These are phyloP conservation scores for Thaumatotibia leucotreta DNA, from an alignment of 1,140 invertebrate species.

Conservation along the genomic window DNA sequence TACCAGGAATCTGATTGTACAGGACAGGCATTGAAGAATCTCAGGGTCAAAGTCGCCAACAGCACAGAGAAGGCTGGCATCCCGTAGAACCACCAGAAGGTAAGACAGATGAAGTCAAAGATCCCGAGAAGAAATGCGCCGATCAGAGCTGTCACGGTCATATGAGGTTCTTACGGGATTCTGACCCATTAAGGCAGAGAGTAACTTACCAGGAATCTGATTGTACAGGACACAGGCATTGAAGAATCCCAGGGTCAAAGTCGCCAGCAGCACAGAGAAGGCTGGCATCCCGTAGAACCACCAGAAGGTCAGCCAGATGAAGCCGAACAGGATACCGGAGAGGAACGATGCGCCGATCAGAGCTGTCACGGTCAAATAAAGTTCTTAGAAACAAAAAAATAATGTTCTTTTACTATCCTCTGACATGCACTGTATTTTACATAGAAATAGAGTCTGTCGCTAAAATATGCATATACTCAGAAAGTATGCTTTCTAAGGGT, in stretches of 20 bases:
- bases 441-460: no score
- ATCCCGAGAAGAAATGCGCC: slow-evolving; percentile 58
- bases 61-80: slow-evolving; percentile 77
- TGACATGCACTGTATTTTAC: no score
- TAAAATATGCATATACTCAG: no score
- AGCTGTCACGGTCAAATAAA: no score
- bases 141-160: slow-evolving; percentile 44
- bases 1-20: slow-evolving; percentile 78
- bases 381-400: no score
- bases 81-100: slow-evolving; percentile 77
- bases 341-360: slow-evolving; percentile 48
- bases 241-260: slow-evolving; percentile 76
- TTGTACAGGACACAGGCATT: slow-evolving; percentile 77
- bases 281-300: slow-evolving; percentile 78
- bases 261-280: slow-evolving; percentile 76
- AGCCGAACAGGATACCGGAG: slow-evolving; percentile 71
- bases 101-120: slow-evolving; percentile 75
- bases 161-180: no score
- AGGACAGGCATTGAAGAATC: slow-evolving; percentile 78
- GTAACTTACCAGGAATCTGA: slow-evolving; percentile 77
- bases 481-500: no score
- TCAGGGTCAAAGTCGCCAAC: slow-evolving; percentile 74
- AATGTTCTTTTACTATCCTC: no score
- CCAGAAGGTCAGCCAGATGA: slow-evolving; percentile 77
- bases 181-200: no score